These are phyloP conservation scores for Corythornis madagascariensis DNA, from an alignment of 2,113 vertebrate species.

Conservation along the genomic window DNA sequence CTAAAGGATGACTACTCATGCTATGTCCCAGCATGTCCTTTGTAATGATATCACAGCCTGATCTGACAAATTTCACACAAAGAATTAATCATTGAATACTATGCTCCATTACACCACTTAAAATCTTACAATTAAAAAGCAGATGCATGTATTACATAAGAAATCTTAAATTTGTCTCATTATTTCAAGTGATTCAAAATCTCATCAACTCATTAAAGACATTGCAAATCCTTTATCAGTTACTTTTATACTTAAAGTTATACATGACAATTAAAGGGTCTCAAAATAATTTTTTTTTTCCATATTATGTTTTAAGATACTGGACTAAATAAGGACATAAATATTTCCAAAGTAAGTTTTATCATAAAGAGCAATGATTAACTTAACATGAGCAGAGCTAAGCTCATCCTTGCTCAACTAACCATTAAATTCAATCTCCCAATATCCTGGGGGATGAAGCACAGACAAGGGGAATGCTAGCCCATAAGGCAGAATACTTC, in stretches of 20 bases:
- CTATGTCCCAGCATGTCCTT: background rate
- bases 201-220: background rate
- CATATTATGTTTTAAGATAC: background rate
- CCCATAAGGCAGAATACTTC: background rate
- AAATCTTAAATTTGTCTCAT: background rate
- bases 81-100: background rate
- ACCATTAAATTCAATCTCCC: conserved; percentile 52
- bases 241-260: background rate
- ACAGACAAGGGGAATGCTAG: background rate
- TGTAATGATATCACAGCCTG: background rate
- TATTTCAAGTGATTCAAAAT: background rate
- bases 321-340: background rate
- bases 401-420: conserved; percentile 42
- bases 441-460: background rate
- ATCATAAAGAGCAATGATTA: conserved; percentile 12
- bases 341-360: background rate
- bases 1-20: background rate
- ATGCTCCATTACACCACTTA: background rate
- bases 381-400: background rate
- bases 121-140: background rate
- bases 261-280: background rate
- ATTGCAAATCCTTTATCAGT: background rate
- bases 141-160: background rate
- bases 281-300: background rate
- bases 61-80: background rate